These are phyloP conservation scores for Sphaeridia pumilis DNA, from an alignment of 2,888 invertebrate species.

Conservation along the genomic window DNA sequence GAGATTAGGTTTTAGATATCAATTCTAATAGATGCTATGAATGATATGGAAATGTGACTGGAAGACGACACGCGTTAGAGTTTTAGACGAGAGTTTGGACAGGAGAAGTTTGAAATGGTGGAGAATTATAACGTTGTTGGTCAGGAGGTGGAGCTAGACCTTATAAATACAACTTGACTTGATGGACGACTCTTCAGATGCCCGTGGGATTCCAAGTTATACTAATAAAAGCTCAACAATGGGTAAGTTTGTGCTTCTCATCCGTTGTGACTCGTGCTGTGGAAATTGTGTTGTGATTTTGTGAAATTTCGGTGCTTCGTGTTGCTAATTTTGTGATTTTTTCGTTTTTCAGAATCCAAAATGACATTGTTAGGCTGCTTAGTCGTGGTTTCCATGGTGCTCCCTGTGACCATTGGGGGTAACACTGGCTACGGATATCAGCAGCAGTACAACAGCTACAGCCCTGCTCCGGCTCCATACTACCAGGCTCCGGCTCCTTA, in stretches of 20 bases:
- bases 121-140: no score
- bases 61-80: no score
- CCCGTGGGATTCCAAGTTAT: constrained; percentile 5
- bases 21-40: no score
- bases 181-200: not conserved
- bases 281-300: not conserved
- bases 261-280: not conserved
- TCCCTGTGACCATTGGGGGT: constrained; percentile 26
- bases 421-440: constrained; percentile 18
- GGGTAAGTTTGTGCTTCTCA: constrained; percentile 5
- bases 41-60: no score
- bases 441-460: constrained; percentile 7
- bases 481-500: not conserved
- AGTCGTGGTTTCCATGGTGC: constrained; percentile 28
- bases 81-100: no score
- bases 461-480: constrained; percentile 7
- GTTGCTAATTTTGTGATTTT: constrained; percentile 6
- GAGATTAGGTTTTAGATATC: no score
- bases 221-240: constrained; percentile 7
- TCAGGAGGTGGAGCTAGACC: constrained; percentile 13
- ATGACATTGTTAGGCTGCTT: constrained; percentile 25
- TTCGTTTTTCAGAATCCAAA: constrained; percentile 20
- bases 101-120: no score
- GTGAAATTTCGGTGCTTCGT: not conserved
- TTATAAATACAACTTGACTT: constrained; percentile 28